Percentiles rank a stretch among this genome's conserved stretches.
Conservation (phyloP, 2,113 vertebrate species). For the Hyaena hyaena region DNA sequence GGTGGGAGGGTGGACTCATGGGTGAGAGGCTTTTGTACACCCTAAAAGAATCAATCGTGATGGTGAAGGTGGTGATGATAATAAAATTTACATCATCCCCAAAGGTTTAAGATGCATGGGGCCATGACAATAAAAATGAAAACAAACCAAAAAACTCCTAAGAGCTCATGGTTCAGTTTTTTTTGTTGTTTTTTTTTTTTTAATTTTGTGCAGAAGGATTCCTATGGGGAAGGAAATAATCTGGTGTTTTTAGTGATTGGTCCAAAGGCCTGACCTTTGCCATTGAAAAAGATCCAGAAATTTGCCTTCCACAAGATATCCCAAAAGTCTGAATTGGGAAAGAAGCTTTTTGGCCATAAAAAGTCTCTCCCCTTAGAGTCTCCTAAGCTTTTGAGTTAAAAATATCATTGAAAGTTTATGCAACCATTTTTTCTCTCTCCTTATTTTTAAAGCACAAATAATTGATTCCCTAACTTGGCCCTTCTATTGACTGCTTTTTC, state of each 20-base stretch:
- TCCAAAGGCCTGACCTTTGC: no score
- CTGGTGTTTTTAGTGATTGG: neutral
- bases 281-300: neutral
- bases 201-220: neutral
- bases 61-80: fast-evolving
- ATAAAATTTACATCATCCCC: fast-evolving
- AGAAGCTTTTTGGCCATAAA: neutral
- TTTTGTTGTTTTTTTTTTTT: fast-evolving
- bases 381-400: slow-evolving; percentile 2
- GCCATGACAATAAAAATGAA: neutral
- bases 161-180: neutral
- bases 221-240: neutral
- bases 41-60: fast-evolving
- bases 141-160: neutral
- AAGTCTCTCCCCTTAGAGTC: neutral
- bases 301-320: neutral
- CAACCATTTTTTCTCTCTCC: neutral
- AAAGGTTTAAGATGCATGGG: fast-evolving
- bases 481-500: neutral
- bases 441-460: slow-evolving; percentile 35
- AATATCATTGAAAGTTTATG: neutral
- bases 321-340: neutral
- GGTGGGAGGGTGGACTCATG: fast-evolving
- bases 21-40: fast-evolving
- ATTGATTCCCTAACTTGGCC: neutral